A percentile compares a stretch with the other conserved stretches of the same genome.
phyloP scores from a whole-genome alignment of 2,797 vertebrate species.

The Natrix natrix region DNA sequence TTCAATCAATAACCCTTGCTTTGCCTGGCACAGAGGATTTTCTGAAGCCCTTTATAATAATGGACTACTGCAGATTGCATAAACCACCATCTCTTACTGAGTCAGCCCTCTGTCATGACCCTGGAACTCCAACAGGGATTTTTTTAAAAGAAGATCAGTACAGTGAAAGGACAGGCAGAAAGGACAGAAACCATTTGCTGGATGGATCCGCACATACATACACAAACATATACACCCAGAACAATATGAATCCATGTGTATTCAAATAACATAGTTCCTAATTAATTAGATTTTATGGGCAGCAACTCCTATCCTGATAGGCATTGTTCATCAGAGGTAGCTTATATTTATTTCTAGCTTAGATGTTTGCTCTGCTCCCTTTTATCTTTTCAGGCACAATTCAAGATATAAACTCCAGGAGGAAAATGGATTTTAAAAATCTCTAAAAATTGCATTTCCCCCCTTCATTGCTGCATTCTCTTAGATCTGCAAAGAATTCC shows the following conservation, averaged over 20 bases:
- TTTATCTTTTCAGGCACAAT: neutral
- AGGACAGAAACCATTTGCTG: neutral
- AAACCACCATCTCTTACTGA: slow-evolving; percentile 64
- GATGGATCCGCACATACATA: neutral
- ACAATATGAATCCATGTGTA: neutral
- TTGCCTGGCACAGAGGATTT: slow-evolving; percentile 72
- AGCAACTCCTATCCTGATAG: neutral
- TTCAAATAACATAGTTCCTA: neutral
- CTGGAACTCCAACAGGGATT: slow-evolving; percentile 40
- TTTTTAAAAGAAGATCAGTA: slow-evolving; percentile 48
- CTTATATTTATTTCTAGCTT: neutral
- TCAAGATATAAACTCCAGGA: neutral
- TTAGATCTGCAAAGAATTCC: neutral
- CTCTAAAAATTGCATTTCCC: neutral
- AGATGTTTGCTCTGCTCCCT: neutral
- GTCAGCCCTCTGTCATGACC: slow-evolving; percentile 62
- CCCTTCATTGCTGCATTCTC: neutral
- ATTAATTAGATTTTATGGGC: neutral
- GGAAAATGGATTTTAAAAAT: neutral
- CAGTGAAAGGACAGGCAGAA: neutral
- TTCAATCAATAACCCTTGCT: slow-evolving; percentile 79
- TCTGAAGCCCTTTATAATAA: slow-evolving; percentile 78
- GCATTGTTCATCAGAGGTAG: neutral
- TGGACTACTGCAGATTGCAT: slow-evolving; percentile 72
- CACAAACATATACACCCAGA: neutral